Evolutionary conservation across 2,797 vertebrate genomes (phyloP).

Genomic region (Sandelia bainsii): DNA sequence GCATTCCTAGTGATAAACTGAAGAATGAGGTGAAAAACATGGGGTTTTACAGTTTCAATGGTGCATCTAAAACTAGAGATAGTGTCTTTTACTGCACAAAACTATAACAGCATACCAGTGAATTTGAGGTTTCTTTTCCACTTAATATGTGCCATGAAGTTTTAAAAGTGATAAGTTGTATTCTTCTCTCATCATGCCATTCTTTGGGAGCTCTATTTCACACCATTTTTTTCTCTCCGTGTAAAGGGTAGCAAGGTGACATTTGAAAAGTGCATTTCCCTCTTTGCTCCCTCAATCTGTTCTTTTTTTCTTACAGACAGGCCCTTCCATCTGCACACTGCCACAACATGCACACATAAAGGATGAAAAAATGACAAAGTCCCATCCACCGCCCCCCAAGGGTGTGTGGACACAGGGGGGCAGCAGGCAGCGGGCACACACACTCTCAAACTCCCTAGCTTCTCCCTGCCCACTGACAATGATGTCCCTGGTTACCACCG

Average conservation of each 20-base stretch:
- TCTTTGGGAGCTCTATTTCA: slow-evolving; percentile 50
- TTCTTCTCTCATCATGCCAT: slow-evolving; percentile 30
- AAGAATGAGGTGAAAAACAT: not conserved
- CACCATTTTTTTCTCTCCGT: slow-evolving; percentile 43
- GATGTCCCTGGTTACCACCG: slow-evolving; percentile 47
- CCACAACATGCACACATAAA: slow-evolving; percentile 5
- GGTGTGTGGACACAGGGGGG: no score
- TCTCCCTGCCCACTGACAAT: slow-evolving; percentile 51
- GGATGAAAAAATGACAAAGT: no score
- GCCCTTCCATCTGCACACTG: slow-evolving; percentile 57
- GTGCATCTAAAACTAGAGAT: slow-evolving; percentile 9
- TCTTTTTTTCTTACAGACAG: slow-evolving; percentile 65
- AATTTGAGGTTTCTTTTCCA: slow-evolving; percentile 11
- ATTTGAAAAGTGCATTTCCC: slow-evolving; percentile 82
- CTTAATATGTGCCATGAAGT: slow-evolving; percentile 26
- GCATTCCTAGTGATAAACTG: not conserved
- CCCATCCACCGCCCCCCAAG: no score
- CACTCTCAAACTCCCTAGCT: slow-evolving; percentile 29
- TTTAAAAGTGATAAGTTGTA: slow-evolving; percentile 32
- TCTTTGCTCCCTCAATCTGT: slow-evolving; percentile 72
- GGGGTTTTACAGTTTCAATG: not conserved
- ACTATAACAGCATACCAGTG: not conserved
- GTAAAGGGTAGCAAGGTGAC: slow-evolving; percentile 77
- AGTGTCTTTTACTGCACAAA: slow-evolving; percentile 3
- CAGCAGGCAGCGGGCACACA: no score